Conservation (phyloP, 2,113 vertebrate species). For the Fregetta grallaria region DNA sequence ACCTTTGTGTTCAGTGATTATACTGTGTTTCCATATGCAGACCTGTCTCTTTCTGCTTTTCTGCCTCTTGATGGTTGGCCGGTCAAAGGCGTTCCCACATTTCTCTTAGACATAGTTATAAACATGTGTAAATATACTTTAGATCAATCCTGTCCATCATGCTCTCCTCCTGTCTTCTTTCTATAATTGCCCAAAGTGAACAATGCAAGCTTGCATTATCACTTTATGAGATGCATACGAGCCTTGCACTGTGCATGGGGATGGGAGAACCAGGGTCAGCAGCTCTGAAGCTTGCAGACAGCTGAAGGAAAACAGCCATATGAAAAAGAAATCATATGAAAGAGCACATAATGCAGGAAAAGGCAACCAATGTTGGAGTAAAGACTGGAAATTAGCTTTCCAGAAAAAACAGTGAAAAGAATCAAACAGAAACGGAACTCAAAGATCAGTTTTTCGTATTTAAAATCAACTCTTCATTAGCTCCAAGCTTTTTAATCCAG, state of each 20-base stretch:
- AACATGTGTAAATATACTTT: neutral
- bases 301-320: neutral
- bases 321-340: conserved; percentile 1
- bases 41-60: neutral
- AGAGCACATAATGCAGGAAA: neutral
- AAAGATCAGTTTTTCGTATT: neutral
- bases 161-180: neutral
- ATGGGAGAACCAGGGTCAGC: neutral
- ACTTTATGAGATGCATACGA: neutral
- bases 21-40: neutral
- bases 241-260: neutral
- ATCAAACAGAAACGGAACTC: neutral
- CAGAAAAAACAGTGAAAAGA: neutral
- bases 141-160: neutral
- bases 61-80: neutral
- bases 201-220: neutral
- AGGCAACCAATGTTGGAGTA: neutral
- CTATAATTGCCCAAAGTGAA: neutral
- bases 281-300: neutral
- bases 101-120: neutral
- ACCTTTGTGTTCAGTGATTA: neutral
- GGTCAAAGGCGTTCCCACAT: neutral
- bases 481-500: neutral
- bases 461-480: neutral
- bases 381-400: neutral